These are phyloP conservation scores for Coptodon bakossiorum DNA, from an alignment of 2,113 vertebrate genomes.

Conservation along the genomic window DNA sequence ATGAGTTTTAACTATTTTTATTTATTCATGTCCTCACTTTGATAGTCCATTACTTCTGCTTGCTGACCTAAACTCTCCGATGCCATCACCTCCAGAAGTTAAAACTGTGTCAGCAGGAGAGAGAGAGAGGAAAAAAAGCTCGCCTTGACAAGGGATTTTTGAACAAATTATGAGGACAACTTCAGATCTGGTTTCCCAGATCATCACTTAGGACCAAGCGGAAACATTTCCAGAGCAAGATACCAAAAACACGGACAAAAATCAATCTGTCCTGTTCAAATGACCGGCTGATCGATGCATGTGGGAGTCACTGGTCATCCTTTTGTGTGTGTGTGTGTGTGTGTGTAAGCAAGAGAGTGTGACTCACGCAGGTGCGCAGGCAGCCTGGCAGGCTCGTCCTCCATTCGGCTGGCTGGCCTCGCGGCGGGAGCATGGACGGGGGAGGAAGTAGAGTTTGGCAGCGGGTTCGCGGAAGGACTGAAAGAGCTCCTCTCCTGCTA, in stretches of 20 bases:
- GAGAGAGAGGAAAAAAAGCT: not conserved
- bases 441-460: constrained; percentile 85
- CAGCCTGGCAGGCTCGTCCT: constrained; percentile 88
- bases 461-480: constrained; percentile 88
- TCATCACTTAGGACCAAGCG: not conserved
- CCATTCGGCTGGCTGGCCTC: constrained; percentile 85
- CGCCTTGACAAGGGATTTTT: not conserved
- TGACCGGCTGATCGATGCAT: constrained; percentile 1
- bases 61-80: not conserved
- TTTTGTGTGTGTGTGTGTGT: not conserved
- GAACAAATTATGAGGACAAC: not conserved
- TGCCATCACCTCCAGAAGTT: not conserved
- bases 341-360: constrained; percentile 8
- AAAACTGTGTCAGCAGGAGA: not conserved
- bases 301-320: constrained; percentile 11
- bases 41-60: not conserved
- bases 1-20: not conserved
- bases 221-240: not conserved
- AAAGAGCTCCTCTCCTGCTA: constrained; percentile 96
- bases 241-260: not conserved
- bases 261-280: not conserved
- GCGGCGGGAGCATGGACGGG: constrained; percentile 89
- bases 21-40: not conserved
- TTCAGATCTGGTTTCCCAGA: not conserved
- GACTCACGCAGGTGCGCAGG: constrained; percentile 95